Evolutionary conservation across 2,888 invertebrate genomes (phyloP).

Genomic region (Sialis lutaria): DNA sequence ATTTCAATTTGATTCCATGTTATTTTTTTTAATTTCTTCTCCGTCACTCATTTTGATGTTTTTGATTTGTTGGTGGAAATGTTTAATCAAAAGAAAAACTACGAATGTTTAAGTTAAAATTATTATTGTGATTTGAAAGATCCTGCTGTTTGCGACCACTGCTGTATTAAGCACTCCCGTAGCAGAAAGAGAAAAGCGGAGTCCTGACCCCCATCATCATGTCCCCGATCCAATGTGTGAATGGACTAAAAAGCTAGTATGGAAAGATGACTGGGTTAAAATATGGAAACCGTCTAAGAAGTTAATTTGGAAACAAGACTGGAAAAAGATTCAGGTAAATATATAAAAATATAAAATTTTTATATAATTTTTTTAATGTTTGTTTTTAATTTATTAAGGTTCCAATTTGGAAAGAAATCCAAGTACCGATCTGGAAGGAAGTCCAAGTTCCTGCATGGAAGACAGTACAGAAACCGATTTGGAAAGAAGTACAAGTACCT

Average conservation of each 20-base stretch:
- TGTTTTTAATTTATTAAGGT: slow-evolving; percentile 27
- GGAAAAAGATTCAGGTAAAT: slow-evolving; percentile 45
- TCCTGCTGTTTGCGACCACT: no score
- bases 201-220: slow-evolving; percentile 16
- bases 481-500: slow-evolving; percentile 67
- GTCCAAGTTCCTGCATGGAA: slow-evolving; percentile 44
- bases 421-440: slow-evolving; percentile 46
- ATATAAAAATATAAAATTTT: slow-evolving; percentile 29
- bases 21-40: no score
- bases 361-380: no score
- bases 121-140: no score
- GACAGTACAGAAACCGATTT: slow-evolving; percentile 50
- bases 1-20: no score
- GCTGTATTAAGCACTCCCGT: no score
- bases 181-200: no score
- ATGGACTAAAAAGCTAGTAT: slow-evolving; percentile 67
- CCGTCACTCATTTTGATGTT: no score
- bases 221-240: slow-evolving; percentile 45
- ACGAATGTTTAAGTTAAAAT: no score
- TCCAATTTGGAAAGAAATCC: slow-evolving; percentile 42
- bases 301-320: slow-evolving; percentile 50
- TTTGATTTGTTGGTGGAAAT: no score
- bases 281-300: slow-evolving; percentile 62
- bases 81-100: no score
- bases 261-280: slow-evolving; percentile 70